Evolutionary conservation across 2,113 vertebrate species (phyloP).

Genomic region (Trogon melanurus): DNA sequence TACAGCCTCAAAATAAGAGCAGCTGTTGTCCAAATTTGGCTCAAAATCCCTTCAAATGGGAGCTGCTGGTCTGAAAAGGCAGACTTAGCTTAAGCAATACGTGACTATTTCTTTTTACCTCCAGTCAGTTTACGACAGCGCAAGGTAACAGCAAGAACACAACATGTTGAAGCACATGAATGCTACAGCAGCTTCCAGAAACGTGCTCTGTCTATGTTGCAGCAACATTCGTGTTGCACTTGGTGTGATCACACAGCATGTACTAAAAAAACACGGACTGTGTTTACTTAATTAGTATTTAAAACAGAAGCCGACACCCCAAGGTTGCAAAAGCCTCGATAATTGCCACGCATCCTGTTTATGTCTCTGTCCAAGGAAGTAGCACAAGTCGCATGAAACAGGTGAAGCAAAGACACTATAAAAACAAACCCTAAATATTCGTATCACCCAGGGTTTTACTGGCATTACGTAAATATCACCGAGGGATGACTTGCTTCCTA

Average conservation of each 20-base stretch:
- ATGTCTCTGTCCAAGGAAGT: not conserved
- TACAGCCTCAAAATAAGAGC: not conserved
- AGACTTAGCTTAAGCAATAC: not conserved
- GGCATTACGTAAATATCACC: not conserved
- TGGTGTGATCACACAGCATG: not conserved
- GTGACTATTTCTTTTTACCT: not conserved
- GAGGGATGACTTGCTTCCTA: not conserved
- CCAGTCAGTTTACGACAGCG: not conserved
- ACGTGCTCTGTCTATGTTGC: not conserved
- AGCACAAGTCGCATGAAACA: not conserved
- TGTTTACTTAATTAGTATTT: not conserved
- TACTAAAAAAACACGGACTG: not conserved
- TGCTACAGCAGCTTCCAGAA: not conserved
- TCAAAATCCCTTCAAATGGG: not conserved
- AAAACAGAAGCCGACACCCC: constrained; percentile 3
- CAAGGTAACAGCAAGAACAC: not conserved
- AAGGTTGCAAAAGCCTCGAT: constrained; percentile 40
- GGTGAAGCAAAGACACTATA: not conserved
- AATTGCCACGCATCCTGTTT: constrained; percentile 51
- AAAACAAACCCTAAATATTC: not conserved
- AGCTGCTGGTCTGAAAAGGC: not conserved
- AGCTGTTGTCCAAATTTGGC: not conserved
- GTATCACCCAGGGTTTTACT: not conserved
- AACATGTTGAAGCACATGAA: not conserved
- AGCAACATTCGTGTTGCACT: not conserved